Percentiles rank a stretch among this genome's conserved stretches.
phyloP scores from a whole-genome alignment of 2,797 vertebrate genomes.

The Spheniscus humboldti region DNA sequence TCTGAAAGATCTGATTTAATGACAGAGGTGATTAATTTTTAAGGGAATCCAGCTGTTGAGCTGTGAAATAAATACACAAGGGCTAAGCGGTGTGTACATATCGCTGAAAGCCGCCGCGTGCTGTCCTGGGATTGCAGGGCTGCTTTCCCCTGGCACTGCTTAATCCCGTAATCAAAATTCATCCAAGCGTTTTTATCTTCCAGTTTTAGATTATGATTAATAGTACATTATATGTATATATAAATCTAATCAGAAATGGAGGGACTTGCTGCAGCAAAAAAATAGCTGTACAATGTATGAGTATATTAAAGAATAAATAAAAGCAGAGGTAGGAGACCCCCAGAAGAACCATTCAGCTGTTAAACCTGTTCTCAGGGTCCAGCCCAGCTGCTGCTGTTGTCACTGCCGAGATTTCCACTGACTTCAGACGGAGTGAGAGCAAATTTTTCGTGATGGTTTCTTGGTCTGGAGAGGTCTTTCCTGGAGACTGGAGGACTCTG shows the following conservation, averaged over 20 bases:
- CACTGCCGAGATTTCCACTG: background rate
- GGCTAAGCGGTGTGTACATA: background rate
- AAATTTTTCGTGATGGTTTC: background rate
- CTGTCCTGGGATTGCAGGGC: background rate
- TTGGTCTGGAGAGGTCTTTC: background rate
- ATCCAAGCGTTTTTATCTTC: background rate
- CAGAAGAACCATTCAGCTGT: background rate
- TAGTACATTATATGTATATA: background rate
- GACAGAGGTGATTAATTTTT: slow-evolving; percentile 67
- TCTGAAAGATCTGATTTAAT: slow-evolving; percentile 57
- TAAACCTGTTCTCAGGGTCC: fast-evolving
- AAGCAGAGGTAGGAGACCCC: background rate
- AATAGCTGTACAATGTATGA: background rate
- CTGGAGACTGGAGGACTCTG: background rate
- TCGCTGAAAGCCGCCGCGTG: background rate
- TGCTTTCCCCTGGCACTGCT: background rate
- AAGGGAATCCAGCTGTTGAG: slow-evolving; percentile 51
- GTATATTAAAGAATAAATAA: background rate
- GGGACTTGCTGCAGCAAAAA: background rate
- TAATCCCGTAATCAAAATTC: slow-evolving; percentile 20
- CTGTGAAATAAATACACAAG: slow-evolving; percentile 22
- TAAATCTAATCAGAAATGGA: slow-evolving; percentile 3
- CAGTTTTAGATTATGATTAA: background rate
- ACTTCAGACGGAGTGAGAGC: background rate
- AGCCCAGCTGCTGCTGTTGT: background rate